phyloP scores from a whole-genome alignment of 2,888 invertebrate species.

The Lobophora halterata region DNA sequence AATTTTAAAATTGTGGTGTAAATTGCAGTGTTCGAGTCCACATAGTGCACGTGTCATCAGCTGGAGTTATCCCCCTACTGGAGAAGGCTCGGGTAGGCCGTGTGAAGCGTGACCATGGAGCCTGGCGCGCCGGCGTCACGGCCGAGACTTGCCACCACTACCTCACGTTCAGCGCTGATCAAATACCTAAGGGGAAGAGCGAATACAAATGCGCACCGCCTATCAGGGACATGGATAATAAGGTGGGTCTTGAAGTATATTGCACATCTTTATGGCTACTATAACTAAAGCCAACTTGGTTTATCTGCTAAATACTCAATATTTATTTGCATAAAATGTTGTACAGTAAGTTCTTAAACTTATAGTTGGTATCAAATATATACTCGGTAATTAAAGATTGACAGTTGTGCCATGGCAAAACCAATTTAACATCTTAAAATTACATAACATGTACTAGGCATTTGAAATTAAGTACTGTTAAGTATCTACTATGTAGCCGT shows the following conservation, averaged over 20 bases:
- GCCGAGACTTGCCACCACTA: constrained; percentile 89
- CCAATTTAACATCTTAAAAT: no score
- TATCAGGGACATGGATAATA: constrained; percentile 82
- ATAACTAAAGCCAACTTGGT: no score
- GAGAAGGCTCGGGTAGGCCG: constrained; percentile 66
- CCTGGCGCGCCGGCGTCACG: constrained; percentile 79
- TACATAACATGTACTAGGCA: no score
- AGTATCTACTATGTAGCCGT: no score
- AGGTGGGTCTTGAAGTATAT: constrained; percentile 51
- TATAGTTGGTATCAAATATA: no score
- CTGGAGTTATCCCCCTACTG: constrained; percentile 81
- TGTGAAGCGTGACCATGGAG: constrained; percentile 72
- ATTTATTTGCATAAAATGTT: no score
- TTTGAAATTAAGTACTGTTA: no score
- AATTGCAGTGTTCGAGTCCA: constrained; percentile 82
- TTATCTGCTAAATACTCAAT: no score
- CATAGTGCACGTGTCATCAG: constrained; percentile 84
- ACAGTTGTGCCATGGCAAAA: no score
- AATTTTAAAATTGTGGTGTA: no score
- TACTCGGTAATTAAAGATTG: no score
- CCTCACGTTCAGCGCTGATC: constrained; percentile 82
- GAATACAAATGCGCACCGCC: constrained; percentile 88
- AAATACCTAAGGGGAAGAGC: constrained; percentile 82
- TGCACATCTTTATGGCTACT: background rate
- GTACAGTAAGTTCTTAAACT: no score